Evolutionary conservation across 2,888 invertebrate genomes (phyloP).

Genomic region (Chromoteleia sp.): DNA sequence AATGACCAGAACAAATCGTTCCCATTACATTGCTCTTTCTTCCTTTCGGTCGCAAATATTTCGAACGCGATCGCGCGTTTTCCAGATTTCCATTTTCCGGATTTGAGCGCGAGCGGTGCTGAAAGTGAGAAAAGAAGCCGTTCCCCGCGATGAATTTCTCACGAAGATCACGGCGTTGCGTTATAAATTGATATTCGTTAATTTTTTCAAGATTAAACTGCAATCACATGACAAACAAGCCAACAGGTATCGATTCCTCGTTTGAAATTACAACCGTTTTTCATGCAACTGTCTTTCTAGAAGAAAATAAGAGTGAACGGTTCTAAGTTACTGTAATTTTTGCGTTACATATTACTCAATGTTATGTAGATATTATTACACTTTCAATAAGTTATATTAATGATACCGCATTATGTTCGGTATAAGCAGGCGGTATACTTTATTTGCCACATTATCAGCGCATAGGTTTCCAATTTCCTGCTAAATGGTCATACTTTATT

Average conservation of each 20-base stretch:
- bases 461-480: constrained; percentile 42
- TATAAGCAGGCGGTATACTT: constrained; percentile 22
- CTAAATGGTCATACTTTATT: neutral
- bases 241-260: constrained; percentile 60
- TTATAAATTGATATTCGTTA: constrained; percentile 40
- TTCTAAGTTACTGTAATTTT: constrained; percentile 68
- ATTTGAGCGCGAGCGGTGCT: neutral
- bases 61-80: neutral
- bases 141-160: constrained; percentile 15
- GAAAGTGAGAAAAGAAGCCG: too few relatives aligned
- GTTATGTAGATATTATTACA: constrained; percentile 70
- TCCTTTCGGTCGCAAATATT: constrained; percentile 7
- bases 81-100: too few relatives aligned
- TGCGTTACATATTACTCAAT: constrained; percentile 67
- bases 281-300: constrained; percentile 55
- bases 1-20: constrained; percentile 61
- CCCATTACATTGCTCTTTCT: constrained; percentile 42
- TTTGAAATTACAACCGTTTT: constrained; percentile 71
- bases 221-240: constrained; percentile 57
- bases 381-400: constrained; percentile 66
- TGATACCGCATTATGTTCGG: constrained; percentile 31
- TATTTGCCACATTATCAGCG: constrained; percentile 34
- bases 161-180: constrained; percentile 31
- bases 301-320: constrained; percentile 59
- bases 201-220: constrained; percentile 49